phyloP scores from a whole-genome alignment of 1,140 invertebrate species.

The Conus ventricosus region DNA sequence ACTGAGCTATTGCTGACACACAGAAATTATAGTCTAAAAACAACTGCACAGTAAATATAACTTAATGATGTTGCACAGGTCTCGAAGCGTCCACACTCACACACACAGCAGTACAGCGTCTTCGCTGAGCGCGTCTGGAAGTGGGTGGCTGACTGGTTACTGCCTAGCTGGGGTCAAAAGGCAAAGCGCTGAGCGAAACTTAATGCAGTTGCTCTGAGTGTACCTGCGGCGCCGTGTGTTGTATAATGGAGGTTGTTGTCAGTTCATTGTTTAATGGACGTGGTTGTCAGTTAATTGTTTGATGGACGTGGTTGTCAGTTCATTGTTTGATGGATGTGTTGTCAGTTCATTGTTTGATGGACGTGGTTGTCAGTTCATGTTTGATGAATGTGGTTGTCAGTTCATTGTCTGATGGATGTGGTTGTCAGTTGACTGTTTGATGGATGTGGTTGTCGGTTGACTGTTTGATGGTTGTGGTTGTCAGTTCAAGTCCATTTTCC shows the following conservation, averaged over 20 bases:
- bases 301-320: not conserved
- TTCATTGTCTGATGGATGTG: constrained; percentile 79
- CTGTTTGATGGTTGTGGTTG: constrained; percentile 52
- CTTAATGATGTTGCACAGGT: too few relatives aligned
- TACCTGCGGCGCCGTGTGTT: too few relatives aligned
- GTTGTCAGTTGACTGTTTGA: constrained; percentile 83
- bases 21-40: too few relatives aligned
- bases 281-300: constrained; percentile 83
- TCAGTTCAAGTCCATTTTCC: constrained; percentile 97
- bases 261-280: constrained; percentile 79
- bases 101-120: too few relatives aligned
- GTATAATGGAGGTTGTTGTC: constrained; percentile 58
- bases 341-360: not conserved
- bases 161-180: too few relatives aligned
- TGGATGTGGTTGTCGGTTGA: constrained; percentile 83
- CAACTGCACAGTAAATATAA: too few relatives aligned
- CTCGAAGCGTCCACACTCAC: too few relatives aligned
- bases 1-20: too few relatives aligned
- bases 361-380: not conserved
- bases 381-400: constrained; percentile 75
- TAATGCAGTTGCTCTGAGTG: too few relatives aligned
- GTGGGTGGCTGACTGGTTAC: too few relatives aligned
- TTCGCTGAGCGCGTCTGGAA: too few relatives aligned
- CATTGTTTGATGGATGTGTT: not conserved
- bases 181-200: too few relatives aligned